These are phyloP conservation scores for Chamaetylas fuelleborni DNA, from an alignment of 2,113 vertebrate genomes.

Conservation along the genomic window DNA sequence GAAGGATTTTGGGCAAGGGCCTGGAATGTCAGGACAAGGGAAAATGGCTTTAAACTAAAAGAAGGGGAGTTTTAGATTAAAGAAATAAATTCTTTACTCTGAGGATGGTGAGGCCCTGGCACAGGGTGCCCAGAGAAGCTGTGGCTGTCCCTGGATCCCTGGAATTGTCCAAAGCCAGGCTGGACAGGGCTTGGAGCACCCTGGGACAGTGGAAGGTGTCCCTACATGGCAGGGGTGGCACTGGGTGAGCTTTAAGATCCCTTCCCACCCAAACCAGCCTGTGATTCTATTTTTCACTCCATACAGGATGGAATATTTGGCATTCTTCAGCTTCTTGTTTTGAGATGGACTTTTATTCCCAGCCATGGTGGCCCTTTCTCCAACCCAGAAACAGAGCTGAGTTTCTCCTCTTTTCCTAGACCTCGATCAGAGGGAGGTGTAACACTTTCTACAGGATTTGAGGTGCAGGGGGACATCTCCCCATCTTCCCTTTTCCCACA, in stretches of 20 bases:
- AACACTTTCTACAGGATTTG: neutral
- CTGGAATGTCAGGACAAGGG: neutral
- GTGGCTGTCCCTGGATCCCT: neutral
- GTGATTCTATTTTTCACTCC: neutral
- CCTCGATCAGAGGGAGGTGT: neutral
- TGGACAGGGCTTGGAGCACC: rapidly evolving
- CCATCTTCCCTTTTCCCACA: neutral
- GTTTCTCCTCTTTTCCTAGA: neutral
- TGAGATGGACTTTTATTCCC: neutral
- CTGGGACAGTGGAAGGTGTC: neutral
- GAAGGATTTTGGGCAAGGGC: neutral
- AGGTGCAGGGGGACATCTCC: neutral
- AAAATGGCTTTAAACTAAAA: neutral
- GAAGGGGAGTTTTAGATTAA: neutral
- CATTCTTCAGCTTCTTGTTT: rapidly evolving
- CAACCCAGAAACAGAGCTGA: neutral
- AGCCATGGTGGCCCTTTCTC: rapidly evolving
- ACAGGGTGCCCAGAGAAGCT: neutral
- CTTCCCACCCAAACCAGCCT: neutral
- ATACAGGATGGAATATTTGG: neutral
- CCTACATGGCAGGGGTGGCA: neutral
- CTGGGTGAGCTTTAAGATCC: rapidly evolving
- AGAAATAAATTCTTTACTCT: neutral
- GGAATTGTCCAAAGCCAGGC: neutral
- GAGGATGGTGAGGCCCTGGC: neutral